A percentile compares a stretch with the other conserved stretches of the same genome.
Evolutionary conservation across 2,797 vertebrate species (phyloP).

Genomic region (Galagoides demidoff): DNA sequence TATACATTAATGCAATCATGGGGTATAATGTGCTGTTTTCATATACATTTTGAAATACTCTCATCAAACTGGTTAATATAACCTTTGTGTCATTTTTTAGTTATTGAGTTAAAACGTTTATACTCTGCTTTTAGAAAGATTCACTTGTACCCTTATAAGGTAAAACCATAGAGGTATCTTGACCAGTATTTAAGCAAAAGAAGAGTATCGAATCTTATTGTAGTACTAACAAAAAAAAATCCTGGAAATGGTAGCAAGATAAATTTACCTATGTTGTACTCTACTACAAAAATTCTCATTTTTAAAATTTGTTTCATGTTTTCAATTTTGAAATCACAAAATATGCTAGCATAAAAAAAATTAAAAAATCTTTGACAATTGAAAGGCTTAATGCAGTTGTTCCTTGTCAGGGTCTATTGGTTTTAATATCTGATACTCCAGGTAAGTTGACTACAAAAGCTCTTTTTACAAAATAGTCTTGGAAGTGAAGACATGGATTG

Average conservation of each 20-base stretch:
- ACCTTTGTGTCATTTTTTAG: too few relatives aligned
- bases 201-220: conserved; percentile 66
- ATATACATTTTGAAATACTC: too few relatives aligned
- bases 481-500: not conserved
- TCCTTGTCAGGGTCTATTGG: conserved; percentile 49
- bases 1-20: too few relatives aligned
- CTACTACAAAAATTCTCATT: conserved; percentile 71
- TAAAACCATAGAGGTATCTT: not conserved
- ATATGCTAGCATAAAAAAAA: conserved; percentile 48
- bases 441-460: conserved; percentile 50
- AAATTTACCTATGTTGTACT: conserved; percentile 65
- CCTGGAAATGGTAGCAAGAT: conserved; percentile 44
- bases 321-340: conserved; percentile 31
- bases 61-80: too few relatives aligned
- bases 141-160: too few relatives aligned
- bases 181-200: conserved; percentile 50
- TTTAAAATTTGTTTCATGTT: conserved; percentile 57
- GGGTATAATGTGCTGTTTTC: too few relatives aligned
- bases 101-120: too few relatives aligned
- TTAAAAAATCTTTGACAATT: conserved; percentile 35
- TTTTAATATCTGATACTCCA: conserved; percentile 64
- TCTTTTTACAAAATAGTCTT: not conserved
- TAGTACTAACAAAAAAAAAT: conserved; percentile 58
- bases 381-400: conserved; percentile 48
- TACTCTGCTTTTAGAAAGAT: too few relatives aligned